Base-by-base conservation (phyloP, 2,113 vertebrate genomes). In the Grus americana region DNA sequence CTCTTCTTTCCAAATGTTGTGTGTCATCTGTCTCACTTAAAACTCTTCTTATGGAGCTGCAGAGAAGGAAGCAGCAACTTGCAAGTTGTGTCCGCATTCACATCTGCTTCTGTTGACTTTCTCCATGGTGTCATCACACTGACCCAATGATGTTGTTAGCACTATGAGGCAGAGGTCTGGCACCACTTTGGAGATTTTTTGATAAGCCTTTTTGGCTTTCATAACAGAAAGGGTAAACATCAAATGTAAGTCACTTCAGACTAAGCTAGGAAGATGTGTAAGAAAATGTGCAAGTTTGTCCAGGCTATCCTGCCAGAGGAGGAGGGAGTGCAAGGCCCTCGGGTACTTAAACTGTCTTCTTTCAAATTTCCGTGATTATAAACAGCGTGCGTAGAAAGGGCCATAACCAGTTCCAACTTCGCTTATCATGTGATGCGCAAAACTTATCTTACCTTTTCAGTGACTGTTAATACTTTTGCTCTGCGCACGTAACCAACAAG, bases 91-190 rank as follows among this genome's bases (percentile, higher is more conserved):
- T 75, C 74, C 95, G 38, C 16, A 6, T 88, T 93, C 23, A 17
- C 50, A 58, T 70, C 67, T 90, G 30, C 34, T 83, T 90, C 29
- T 74, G 8, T 91, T 89, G 61, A 29, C 54, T 82, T 46, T 67
- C 21, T 73, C 36, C 2, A 0, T 24, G 9, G 15, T 63, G 63
- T 40, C 26, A 58, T 32, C 26, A 11, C 0, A 0, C 46, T 81
- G 40, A 74, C 23, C 16, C 47, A 3, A 10, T 72, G 58, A 47
- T 11, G 5, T 9, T 89, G 58, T 73, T 71, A 71, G 52, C 20
- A 55, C 18, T 9, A 1, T 27, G 57, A 42, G 40, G 47, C 50
- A 83, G 26, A 91, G 20, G 50, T 74, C 30, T 78, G 26, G 65
- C 40, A 63, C 26, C 18, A 8, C 54, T 79, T 14, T 2, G 5